phyloP scores from a whole-genome alignment of 2,888 invertebrate species.

The Drosophila barbarae region DNA sequence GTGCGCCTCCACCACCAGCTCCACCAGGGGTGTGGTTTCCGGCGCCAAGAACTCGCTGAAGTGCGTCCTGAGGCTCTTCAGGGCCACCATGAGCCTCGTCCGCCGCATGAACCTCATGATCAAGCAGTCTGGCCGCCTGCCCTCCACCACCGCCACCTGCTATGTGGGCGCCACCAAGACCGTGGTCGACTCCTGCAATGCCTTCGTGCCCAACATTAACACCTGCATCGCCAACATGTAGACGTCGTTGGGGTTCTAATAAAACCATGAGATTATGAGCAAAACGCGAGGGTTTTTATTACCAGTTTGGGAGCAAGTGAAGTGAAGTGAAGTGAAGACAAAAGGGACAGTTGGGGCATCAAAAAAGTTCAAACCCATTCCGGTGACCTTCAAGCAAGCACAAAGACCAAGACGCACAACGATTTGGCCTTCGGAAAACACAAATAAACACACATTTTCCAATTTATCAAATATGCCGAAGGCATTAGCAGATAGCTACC shows the following conservation, averaged over 20 bases:
- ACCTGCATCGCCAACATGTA: constrained; percentile 30
- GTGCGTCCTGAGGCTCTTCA: constrained; percentile 17
- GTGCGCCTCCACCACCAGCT: constrained; percentile 17
- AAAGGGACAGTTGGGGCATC: background rate
- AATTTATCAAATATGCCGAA: constrained; percentile 1
- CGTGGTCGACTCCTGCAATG: constrained; percentile 35
- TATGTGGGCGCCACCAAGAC: constrained; percentile 39
- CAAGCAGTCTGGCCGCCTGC: constrained; percentile 37
- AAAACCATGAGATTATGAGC: constrained; percentile 25
- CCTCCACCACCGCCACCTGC: constrained; percentile 47
- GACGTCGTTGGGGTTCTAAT: background rate
- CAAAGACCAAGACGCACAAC: background rate
- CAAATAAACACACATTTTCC: constrained; percentile 1
- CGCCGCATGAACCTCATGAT: constrained; percentile 31
- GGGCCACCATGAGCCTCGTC: constrained; percentile 21
- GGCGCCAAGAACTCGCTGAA: background rate
- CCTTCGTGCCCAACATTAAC: constrained; percentile 45
- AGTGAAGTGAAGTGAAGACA: too few species aligned
- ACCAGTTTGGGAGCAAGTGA: too few species aligned
- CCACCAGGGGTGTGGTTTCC: background rate
- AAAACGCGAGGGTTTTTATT: background rate
- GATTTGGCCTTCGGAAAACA: background rate
- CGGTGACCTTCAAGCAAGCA: background rate
- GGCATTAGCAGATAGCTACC: background rate
- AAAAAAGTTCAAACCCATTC: background rate